phyloP scores from a whole-genome alignment of 2,888 invertebrate genomes.

The Limnephilus auricula region DNA sequence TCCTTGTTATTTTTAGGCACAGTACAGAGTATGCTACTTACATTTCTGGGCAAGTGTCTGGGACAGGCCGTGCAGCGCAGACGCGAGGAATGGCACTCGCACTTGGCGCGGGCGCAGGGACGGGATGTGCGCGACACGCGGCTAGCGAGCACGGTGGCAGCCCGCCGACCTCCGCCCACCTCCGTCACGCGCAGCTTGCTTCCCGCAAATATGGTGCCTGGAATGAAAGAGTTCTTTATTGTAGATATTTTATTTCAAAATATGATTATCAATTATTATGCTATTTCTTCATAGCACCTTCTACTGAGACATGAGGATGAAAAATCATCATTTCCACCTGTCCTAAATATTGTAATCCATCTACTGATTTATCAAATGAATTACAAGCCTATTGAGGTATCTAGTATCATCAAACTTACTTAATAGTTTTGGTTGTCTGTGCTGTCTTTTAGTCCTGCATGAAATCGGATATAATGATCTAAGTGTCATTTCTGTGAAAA shows the following conservation, averaged over 20 bases:
- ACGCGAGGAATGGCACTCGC: conserved; percentile 73
- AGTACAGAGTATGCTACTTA: conserved; percentile 33
- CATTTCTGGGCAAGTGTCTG: conserved; percentile 66
- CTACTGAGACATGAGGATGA: too few species aligned
- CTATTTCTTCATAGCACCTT: too few species aligned
- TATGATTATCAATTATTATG: too few species aligned
- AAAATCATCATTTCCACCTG: too few species aligned
- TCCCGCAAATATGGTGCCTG: conserved; percentile 75
- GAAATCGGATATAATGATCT: too few species aligned
- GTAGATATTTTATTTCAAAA: neutral
- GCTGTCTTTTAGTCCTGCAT: too few species aligned
- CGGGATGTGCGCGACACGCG: conserved; percentile 68
- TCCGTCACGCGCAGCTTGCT: conserved; percentile 72
- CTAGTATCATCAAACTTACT: too few species aligned
- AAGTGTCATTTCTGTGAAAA: too few species aligned
- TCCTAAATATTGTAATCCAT: too few species aligned
- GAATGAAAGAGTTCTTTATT: neutral
- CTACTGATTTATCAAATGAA: too few species aligned
- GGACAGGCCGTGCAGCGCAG: conserved; percentile 72
- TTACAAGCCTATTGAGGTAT: too few species aligned
- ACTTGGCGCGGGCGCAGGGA: conserved; percentile 71
- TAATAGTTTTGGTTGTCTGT: too few species aligned
- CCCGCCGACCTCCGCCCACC: conserved; percentile 72
- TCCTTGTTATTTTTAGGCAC: neutral
- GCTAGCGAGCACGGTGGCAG: conserved; percentile 73